Base-by-base conservation (phyloP, 2,797 vertebrate genomes). In the Falco concolor region DNA sequence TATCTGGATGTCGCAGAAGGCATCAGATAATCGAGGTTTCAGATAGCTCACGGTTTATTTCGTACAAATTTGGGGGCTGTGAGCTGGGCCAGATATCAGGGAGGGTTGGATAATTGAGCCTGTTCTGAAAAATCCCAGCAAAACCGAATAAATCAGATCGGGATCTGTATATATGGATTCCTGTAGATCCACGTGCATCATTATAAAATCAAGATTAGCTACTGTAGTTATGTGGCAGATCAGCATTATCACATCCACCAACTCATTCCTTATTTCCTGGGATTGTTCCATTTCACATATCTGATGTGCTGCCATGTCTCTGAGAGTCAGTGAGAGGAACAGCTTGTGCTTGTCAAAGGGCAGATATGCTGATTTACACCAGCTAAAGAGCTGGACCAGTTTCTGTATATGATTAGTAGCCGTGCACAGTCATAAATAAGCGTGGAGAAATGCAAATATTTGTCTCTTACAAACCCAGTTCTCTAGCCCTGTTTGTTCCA, bases 21-120 rank as follows among this genome's bases (percentile, higher is more conserved):
- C 95, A 96, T 90, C 87, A 81, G 92, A 94, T 97, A 97, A 96
- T 85, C 21, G 18, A 83, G 70, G 65, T 93, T 93, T 90, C 57
- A 49, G 64, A 84, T 63, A 86, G 82, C 61, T 94, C 42, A 79
- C 0, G 0, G 52, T 89, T 95, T 84, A 50, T 75, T 95, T 87
- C 28, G 1, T 56, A 54, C n/a, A 42, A 70, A 89, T 61, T 25
- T 2, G 9, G 86, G 86, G 75, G 6, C 81, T 84, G 22, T 92
- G 84, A 95, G 68, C 86, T 83, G 88, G 78, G 68, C 22, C 42
- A 85, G n/a, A 4, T 78, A 80, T 47, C 80, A 91, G 54, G 74
- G 69, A 89, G 70, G 78, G 73, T 54, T 93, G 90, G 79, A 72
- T 84, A 95, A 95, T 74, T 94, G 68, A 93, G 68, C 50, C 77